Conservation (phyloP, 1,140 invertebrate genomes). For the Drosophila ficusphila region DNA sequence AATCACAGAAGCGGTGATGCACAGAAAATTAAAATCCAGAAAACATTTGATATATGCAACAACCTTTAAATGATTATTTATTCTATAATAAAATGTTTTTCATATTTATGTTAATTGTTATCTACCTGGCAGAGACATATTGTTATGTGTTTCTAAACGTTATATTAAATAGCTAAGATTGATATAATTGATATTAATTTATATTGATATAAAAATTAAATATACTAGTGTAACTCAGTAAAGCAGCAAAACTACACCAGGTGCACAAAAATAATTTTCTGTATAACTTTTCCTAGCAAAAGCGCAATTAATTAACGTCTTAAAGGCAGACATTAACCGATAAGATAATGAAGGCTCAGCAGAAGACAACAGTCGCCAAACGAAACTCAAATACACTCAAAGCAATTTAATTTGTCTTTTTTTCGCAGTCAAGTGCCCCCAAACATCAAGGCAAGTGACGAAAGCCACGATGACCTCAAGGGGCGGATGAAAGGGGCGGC, state of each 20-base stretch:
- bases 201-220: too few relatives aligned
- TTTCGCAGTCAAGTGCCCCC: constrained; percentile 55
- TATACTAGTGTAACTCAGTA: too few relatives aligned
- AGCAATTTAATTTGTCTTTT: constrained; percentile 41
- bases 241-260: too few relatives aligned
- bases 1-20: too few relatives aligned
- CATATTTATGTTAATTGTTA: too few relatives aligned
- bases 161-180: too few relatives aligned
- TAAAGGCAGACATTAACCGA: constrained; percentile 5
- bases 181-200: too few relatives aligned
- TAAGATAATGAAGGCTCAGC: constrained; percentile 23
- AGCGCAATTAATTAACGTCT: background rate
- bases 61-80: too few relatives aligned
- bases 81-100: too few relatives aligned
- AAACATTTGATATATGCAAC: background rate
- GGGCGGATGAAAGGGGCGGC: background rate
- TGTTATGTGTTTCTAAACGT: too few relatives aligned
- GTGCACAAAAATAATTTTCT: background rate
- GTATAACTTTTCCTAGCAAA: background rate
- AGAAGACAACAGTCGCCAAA: constrained; percentile 5
- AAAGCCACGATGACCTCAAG: constrained; percentile 61
- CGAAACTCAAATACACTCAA: constrained; percentile 61
- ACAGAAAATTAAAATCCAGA: background rate
- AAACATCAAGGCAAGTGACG: constrained; percentile 79
- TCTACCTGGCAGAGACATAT: too few relatives aligned